Conservation (phyloP, 2,113 vertebrate species). For the Cinclus cinclus region DNA sequence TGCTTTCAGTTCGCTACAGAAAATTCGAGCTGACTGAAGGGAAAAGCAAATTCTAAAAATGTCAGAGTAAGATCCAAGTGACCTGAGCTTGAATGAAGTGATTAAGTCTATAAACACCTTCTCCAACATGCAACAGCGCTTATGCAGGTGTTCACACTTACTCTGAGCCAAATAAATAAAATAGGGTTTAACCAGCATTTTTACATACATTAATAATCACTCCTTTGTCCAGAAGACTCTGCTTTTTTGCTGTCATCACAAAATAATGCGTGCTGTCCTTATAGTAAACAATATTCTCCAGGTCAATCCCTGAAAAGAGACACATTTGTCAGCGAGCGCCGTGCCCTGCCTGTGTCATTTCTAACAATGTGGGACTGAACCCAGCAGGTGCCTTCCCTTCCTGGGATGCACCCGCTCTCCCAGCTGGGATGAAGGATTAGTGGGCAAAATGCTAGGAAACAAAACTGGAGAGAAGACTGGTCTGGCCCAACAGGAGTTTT, state of each 20-base stretch:
- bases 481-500: neutral
- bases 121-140: neutral
- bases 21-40: neutral
- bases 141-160: neutral
- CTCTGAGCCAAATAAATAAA: neutral
- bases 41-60: neutral
- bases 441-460: neutral
- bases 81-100: neutral
- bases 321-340: neutral
- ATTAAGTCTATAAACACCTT: neutral
- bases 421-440: neutral
- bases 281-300: conserved; percentile 99
- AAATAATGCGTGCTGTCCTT: conserved; percentile 98
- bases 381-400: neutral
- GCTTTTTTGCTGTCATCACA: conserved; percentile 99
- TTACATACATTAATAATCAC: conserved; percentile 90
- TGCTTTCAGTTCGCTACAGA: neutral
- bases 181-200: neutral
- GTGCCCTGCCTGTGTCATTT: neutral
- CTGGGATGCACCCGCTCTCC: neutral
- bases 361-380: neutral
- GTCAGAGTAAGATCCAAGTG: neutral
- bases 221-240: conserved; percentile 94
- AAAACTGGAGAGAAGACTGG: neutral
- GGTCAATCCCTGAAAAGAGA: conserved; percentile 86